These are phyloP conservation scores for Lasiommata megera DNA, from an alignment of 2,888 invertebrate species.

Conservation along the genomic window DNA sequence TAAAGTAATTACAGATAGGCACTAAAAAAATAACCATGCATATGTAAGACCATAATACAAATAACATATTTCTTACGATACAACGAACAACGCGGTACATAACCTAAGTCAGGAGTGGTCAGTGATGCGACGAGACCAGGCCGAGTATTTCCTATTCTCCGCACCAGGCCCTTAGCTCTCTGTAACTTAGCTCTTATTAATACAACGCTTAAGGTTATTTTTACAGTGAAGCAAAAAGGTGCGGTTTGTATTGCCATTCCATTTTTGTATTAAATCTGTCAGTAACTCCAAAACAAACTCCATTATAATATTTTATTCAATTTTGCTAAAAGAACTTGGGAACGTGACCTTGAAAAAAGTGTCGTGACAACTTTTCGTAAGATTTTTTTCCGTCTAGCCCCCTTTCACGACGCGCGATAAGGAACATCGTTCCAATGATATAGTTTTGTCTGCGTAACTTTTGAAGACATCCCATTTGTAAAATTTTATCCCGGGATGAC, in stretches of 20 bases:
- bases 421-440: no score
- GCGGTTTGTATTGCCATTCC: conserved; percentile 4
- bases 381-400: no score
- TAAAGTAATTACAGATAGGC: conserved; percentile 82
- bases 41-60: conserved; percentile 76
- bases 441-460: no score
- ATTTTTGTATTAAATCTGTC: neutral
- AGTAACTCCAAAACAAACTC: neutral
- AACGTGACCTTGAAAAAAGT: no score
- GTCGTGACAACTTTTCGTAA: no score
- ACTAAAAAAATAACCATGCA: conserved; percentile 81
- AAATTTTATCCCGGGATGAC: no score
- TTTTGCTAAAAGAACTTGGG: no score
- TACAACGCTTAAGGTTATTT: conserved; percentile 8
- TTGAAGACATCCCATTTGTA: no score
- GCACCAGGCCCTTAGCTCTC: conserved; percentile 1
- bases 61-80: conserved; percentile 72
- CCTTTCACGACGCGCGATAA: no score
- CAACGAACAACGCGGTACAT: conserved; percentile 57
- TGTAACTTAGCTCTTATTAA: conserved; percentile 12
- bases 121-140: conserved; percentile 23
- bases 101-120: conserved; percentile 25
- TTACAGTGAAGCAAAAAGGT: conserved; percentile 12
- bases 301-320: neutral
- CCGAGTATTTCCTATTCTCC: conserved; percentile 5